A percentile compares a stretch with the other conserved stretches of the same genome.
These are phyloP conservation scores for Pyrochroa serraticornis DNA, from an alignment of 2,888 invertebrate genomes.

Conservation along the genomic window DNA sequence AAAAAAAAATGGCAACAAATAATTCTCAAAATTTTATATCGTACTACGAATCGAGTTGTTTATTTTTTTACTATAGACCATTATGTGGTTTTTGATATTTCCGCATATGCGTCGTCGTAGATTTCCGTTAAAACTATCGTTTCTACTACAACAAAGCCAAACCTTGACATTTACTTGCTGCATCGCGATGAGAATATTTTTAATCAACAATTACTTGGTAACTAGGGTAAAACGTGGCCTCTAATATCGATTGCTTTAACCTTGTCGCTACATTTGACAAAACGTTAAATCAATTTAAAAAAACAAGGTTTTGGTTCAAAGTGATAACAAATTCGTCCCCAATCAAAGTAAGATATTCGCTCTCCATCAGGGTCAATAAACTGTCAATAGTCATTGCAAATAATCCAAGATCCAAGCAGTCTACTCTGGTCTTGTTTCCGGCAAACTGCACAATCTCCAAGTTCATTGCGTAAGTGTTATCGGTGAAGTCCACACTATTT, in stretches of 20 bases:
- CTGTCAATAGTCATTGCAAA: too few relatives aligned
- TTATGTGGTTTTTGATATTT: constrained; percentile 24
- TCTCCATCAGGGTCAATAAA: too few relatives aligned
- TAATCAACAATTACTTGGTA: constrained; percentile 3
- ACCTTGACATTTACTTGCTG: constrained; percentile 29
- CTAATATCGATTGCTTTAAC: too few relatives aligned
- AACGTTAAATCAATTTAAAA: neutral
- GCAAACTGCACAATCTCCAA: constrained; percentile 4
- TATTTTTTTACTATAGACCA: constrained; percentile 16
- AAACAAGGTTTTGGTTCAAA: neutral
- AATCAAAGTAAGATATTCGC: neutral
- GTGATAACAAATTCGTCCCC: neutral
- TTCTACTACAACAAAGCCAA: constrained; percentile 17
- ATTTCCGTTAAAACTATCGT: constrained; percentile 15
- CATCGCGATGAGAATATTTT: constrained; percentile 14
- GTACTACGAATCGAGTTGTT: constrained; percentile 14
- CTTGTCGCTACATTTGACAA: neutral
- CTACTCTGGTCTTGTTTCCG: too few relatives aligned
- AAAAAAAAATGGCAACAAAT: neutral
- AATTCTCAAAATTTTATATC: constrained; percentile 17
- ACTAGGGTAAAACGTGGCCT: constrained; percentile 4
- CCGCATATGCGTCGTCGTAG: constrained; percentile 5
- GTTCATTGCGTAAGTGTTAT: constrained; percentile 10
- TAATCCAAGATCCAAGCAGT: too few relatives aligned
- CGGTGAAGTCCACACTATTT: constrained; percentile 6